phyloP scores from a whole-genome alignment of 2,797 vertebrate genomes.

The Microctenopoma steveboyesi region DNA sequence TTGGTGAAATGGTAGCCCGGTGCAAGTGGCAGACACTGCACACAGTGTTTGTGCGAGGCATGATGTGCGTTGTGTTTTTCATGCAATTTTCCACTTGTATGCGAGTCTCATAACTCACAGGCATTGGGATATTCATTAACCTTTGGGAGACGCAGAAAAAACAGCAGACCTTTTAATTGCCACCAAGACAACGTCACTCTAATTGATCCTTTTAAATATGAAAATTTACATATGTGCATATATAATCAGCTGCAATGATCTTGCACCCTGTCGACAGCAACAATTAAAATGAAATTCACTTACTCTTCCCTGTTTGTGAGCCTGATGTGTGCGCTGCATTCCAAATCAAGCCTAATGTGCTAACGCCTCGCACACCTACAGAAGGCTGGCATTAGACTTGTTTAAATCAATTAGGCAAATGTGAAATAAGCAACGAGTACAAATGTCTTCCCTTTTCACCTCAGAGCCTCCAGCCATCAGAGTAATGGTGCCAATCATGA shows the following conservation, averaged over 20 bases:
- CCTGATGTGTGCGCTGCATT: slow-evolving; percentile 76
- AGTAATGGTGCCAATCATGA: slow-evolving; percentile 77
- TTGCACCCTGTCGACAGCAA: slow-evolving; percentile 81
- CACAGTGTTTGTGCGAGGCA: slow-evolving; percentile 58
- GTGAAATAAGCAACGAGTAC: slow-evolving; percentile 77
- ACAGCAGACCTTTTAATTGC: slow-evolving; percentile 85
- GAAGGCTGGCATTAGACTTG: slow-evolving; percentile 80
- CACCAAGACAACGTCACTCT: slow-evolving; percentile 80
- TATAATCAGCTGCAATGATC: slow-evolving; percentile 82
- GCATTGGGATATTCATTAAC: slow-evolving; percentile 83
- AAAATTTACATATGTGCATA: slow-evolving; percentile 86
- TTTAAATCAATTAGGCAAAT: slow-evolving; percentile 88
- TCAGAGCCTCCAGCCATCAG: slow-evolving; percentile 64
- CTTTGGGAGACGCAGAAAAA: slow-evolving; percentile 81
- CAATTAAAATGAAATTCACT: slow-evolving; percentile 83
- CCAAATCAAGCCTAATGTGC: slow-evolving; percentile 79
- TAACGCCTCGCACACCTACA: slow-evolving; percentile 75
- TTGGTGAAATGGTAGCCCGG: slow-evolving; percentile 62
- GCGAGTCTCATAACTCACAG: slow-evolving; percentile 64
- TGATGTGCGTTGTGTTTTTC: slow-evolving; percentile 72
- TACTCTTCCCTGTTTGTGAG: slow-evolving; percentile 73
- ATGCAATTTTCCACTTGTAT: slow-evolving; percentile 73
- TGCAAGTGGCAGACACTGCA: slow-evolving; percentile 63
- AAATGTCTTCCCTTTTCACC: slow-evolving; percentile 78
- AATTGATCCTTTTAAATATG: slow-evolving; percentile 86